These are phyloP conservation scores for Petrolisthes cinctipes DNA, from an alignment of 2,888 invertebrate genomes.

Conservation along the genomic window DNA sequence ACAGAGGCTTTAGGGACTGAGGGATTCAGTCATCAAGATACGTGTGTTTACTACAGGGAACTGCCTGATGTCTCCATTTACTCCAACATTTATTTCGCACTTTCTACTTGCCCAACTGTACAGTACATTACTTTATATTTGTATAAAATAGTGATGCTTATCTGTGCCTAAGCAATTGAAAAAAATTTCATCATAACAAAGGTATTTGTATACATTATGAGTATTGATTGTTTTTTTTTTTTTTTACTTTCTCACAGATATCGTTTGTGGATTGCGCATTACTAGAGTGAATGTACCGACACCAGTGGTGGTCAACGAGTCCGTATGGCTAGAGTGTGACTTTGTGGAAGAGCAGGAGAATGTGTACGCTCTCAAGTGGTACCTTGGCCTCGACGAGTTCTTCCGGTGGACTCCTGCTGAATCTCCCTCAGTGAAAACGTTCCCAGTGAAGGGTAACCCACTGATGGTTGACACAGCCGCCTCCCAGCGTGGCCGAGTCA, in stretches of 20 bases:
- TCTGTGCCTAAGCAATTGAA: too few relatives aligned
- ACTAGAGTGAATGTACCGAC: slow-evolving; percentile 60
- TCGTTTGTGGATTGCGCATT: slow-evolving; percentile 38
- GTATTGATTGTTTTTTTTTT: too few relatives aligned
- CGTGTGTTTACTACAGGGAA: too few relatives aligned
- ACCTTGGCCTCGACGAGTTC: slow-evolving; percentile 62
- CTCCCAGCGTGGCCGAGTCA: slow-evolving; percentile 51
- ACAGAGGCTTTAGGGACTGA: too few relatives aligned
- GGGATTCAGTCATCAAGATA: too few relatives aligned
- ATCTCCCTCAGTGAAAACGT: slow-evolving; percentile 43
- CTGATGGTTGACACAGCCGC: slow-evolving; percentile 45
- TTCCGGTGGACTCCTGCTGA: slow-evolving; percentile 64
- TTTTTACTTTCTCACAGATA: not conserved
- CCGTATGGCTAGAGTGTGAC: slow-evolving; percentile 59
- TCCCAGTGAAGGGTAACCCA: slow-evolving; percentile 42
- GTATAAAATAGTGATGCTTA: too few relatives aligned
- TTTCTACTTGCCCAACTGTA: too few relatives aligned
- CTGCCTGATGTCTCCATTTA: too few relatives aligned
- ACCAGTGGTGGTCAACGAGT: slow-evolving; percentile 58
- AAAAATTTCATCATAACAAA: too few relatives aligned
- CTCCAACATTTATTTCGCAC: too few relatives aligned
- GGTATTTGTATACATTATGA: too few relatives aligned
- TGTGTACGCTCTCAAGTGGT: slow-evolving; percentile 64
- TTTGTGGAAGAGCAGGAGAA: slow-evolving; percentile 46
- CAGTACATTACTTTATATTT: too few relatives aligned